Evolutionary conservation across 2,888 invertebrate genomes (phyloP).

Genomic region (Brassicogethes aeneus): DNA sequence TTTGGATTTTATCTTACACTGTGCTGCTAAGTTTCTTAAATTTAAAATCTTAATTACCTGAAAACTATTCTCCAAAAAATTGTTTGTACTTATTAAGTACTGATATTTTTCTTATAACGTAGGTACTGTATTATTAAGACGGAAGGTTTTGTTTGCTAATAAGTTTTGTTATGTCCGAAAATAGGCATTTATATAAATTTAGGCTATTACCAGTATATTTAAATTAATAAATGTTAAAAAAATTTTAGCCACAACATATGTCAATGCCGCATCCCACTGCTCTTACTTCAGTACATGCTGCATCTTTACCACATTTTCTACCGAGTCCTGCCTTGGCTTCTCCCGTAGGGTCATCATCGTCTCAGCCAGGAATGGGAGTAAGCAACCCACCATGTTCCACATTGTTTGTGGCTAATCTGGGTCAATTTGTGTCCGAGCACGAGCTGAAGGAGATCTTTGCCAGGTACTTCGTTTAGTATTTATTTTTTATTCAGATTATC

Average conservation of each 20-base stretch:
- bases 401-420: constrained; percentile 96
- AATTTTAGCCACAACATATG: constrained; percentile 53
- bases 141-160: too few relatives aligned
- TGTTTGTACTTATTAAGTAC: too few relatives aligned
- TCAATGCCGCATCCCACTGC: constrained; percentile 55
- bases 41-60: too few relatives aligned
- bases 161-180: too few relatives aligned
- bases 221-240: too few relatives aligned
- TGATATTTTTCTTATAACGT: too few relatives aligned
- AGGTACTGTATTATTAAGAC: too few relatives aligned
- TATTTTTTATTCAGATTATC: background rate
- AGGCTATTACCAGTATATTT: too few relatives aligned
- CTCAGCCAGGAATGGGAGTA: constrained; percentile 60
- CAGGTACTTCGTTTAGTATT: constrained; percentile 59
- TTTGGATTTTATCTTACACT: too few relatives aligned
- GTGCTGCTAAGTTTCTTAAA: too few relatives aligned
- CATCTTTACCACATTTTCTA: constrained; percentile 75
- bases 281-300: constrained; percentile 62
- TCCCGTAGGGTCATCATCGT: constrained; percentile 72
- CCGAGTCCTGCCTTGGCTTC: constrained; percentile 90
- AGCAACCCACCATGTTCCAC: constrained; percentile 90
- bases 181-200: too few relatives aligned
- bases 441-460: constrained; percentile 97
- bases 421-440: constrained; percentile 95
- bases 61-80: too few relatives aligned